Percentiles rank a stretch among this genome's conserved stretches.
phyloP scores from a whole-genome alignment of 1,140 invertebrate genomes.

The Ips nitidus region DNA sequence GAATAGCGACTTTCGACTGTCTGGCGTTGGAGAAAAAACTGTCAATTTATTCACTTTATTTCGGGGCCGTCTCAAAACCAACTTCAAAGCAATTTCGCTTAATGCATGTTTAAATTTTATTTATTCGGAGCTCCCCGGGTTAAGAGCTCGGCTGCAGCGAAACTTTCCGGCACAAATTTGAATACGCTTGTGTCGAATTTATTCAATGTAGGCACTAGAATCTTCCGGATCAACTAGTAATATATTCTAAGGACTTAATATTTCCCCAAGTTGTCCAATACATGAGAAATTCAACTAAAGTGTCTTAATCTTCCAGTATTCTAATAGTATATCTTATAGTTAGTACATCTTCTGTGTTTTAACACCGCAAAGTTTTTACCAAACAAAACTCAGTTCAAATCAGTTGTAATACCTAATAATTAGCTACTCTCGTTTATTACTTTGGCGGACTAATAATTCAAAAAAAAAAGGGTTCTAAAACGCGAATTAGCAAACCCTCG shows the following conservation, averaged over 20 bases:
- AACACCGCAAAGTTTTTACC: no score
- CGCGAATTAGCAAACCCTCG: conserved; percentile 3
- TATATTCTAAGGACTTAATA: neutral
- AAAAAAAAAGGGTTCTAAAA: neutral
- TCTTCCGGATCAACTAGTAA: neutral
- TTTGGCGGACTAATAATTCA: neutral
- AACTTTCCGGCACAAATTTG: conserved; percentile 22
- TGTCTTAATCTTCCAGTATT: no score
- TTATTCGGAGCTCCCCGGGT: conserved; percentile 21
- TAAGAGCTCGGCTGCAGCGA: conserved; percentile 11
- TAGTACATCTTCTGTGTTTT: no score
- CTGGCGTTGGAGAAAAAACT: conserved; percentile 12
- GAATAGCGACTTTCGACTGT: conserved; percentile 12
- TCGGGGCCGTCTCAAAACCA: conserved; percentile 18
- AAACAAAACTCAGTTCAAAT: no score
- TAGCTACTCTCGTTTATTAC: no score
- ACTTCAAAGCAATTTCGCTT: conserved; percentile 29
- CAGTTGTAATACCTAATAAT: no score
- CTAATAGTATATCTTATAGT: no score
- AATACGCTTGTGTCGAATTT: conserved; percentile 23
- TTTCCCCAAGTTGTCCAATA: no score
- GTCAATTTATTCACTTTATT: conserved; percentile 27
- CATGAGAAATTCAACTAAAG: no score
- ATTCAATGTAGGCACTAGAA: conserved; percentile 4
- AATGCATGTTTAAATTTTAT: conserved; percentile 32